Evolutionary conservation across 2,113 vertebrate genomes (phyloP), one percentile per base, ranked within the genome.

Genomic region (Mustela nigripes): DNA sequence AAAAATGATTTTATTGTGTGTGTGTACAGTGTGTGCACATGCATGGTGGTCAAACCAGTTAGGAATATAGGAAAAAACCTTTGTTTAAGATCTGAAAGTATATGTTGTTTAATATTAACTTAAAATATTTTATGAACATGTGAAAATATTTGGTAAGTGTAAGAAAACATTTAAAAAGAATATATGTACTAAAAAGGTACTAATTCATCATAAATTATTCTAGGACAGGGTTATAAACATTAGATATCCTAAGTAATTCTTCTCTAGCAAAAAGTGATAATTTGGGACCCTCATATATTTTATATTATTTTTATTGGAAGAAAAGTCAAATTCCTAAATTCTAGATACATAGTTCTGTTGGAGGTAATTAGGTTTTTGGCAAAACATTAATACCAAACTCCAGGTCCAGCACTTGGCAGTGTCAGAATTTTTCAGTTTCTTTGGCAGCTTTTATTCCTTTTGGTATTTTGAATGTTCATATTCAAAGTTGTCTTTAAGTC

Each of bases 401-500:
- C 48, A 94, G 1, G 4, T 0, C 50, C 1, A 62, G 21, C 1
- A 39, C 16, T 53, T 92, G 5, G 6, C 12, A 82, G 5, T 81
- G n/a, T 45, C 1, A 63, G 56, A 58, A 69, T 95, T 65, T 92
- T 26, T 31, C 19, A 89, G 24, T 50, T 73, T 97, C 48, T 53
- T 36, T 42, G 71, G 45, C 28, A 86, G 50, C 2, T 89, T 80
- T 93, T 8, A 74, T 26, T 0, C 7, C 84, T 19, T n/a, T 19
- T 71, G 76, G 36, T 19, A 85, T 14, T 42, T 76, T 83, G 39
- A 26, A 83, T 73, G 1, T 79, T 96, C n/a, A 81, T 14, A 63
- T 92, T 89, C 48, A 93, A 88, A 91, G 10, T 74, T 94, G 12
- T 87, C 16, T 81, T 92, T 11, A 83, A 63, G 65, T 95, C 28